Evolutionary conservation across 2,113 vertebrate genomes (phyloP).

Genomic region (Bubo scandiacus): DNA sequence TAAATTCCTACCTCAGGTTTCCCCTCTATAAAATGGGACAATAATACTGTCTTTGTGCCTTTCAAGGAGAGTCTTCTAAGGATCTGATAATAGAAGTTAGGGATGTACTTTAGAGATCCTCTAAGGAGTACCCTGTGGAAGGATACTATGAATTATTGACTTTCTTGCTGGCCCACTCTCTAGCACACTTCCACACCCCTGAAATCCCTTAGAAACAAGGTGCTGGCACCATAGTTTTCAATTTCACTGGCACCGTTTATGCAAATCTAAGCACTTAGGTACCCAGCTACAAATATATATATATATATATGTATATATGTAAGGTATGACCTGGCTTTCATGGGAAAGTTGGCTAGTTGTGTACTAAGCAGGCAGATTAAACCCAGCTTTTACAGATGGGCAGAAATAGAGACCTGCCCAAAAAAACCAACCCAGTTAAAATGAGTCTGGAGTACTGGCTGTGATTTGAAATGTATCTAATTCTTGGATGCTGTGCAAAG

Average conservation of each 20-base stretch:
- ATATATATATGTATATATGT: too few species aligned
- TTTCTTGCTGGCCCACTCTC: background rate
- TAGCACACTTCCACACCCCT: background rate
- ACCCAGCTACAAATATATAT: background rate
- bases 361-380: background rate
- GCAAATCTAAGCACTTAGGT: background rate
- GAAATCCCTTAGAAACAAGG: background rate
- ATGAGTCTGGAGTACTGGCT: background rate
- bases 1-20: conserved; percentile 14
- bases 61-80: conserved; percentile 10
- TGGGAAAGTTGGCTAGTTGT: background rate
- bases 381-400: background rate
- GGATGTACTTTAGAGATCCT: background rate
- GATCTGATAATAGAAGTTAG: conserved; percentile 15
- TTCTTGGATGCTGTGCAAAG: background rate
- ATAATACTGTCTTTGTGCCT: background rate
- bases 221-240: background rate
- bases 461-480: background rate
- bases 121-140: background rate
- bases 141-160: background rate
- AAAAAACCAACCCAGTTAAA: background rate
- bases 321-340: background rate
- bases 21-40: conserved; percentile 5
- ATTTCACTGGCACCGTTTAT: background rate
- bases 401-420: background rate